Base-by-base conservation (phyloP, 2,797 vertebrate species). In the Acanthis flammea region DNA sequence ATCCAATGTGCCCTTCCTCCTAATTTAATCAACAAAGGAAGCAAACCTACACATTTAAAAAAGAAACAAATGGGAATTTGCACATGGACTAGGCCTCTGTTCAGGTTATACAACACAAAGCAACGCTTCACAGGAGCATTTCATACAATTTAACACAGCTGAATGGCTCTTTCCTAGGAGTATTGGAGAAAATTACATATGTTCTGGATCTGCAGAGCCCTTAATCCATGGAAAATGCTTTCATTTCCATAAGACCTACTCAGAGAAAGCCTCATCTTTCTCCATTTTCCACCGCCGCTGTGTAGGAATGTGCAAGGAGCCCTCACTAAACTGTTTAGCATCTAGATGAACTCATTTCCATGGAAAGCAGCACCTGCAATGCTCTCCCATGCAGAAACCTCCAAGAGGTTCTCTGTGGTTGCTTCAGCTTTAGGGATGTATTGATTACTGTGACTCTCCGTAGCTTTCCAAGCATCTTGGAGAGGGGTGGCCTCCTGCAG, bases 331-430 rank as follows among this genome's bases (percentile, higher is more conserved):
- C 51, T 86, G 66, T 73, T 90, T 73, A 95, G 79, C 94, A 95
- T 95, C 88, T 83, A 93, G 76, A 95, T 91, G 54, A 88, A 88
- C 66, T 92, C 30, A 94, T 95, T 94, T 92, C 79, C 66, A 84
- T 73, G 73, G 58, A 90, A 92, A 94, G 54, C 73, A 83, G 58
- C 19, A 42, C 50, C 67, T 80, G 57, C 61, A 83, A 65, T 27
- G n/a, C 70, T 86, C 39, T 88, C 28, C 75, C 1, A 1, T 9
- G 25, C 4, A 66, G 85, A 51, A 95, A 54, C 17, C 19, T 72
- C 55, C 18, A 15, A 57, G 44, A 88, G 28, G 62, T 37, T 54
- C 60, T 78, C 76, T 45, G 65, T 22, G 78, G 82, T 2, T 83
- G 65, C 39, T 61, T 63, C 65, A 74, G 39, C 70, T 83, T 85